Evolutionary conservation across 2,797 vertebrate genomes (phyloP).

Genomic region (Lutjanus argentimaculatus): DNA sequence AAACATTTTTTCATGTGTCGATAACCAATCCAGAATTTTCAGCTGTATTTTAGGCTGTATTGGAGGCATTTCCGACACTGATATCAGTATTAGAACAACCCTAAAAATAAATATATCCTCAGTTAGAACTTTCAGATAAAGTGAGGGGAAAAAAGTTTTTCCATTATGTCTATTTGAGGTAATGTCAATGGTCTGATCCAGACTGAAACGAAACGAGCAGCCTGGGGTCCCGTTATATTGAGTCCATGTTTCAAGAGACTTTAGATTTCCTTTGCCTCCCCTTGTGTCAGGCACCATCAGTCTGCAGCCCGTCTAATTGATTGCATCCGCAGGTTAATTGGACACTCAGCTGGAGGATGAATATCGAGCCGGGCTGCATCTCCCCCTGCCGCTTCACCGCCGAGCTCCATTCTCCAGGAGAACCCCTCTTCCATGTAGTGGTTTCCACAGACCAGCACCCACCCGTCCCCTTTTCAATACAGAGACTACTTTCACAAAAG

Average conservation of each 20-base stretch:
- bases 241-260: slow-evolving; percentile 14
- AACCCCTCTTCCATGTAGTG: slow-evolving; percentile 49
- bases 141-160: neutral
- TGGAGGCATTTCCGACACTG: too few species aligned
- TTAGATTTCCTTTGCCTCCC: slow-evolving; percentile 11
- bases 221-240: neutral
- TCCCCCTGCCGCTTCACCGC: slow-evolving; percentile 37
- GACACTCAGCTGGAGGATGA: slow-evolving; percentile 63
- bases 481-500: slow-evolving; percentile 74
- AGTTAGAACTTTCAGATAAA: neutral
- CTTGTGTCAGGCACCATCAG: slow-evolving; percentile 23
- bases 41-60: too few species aligned
- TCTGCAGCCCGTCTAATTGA: slow-evolving; percentile 54
- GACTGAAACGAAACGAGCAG: slow-evolving; percentile 9
- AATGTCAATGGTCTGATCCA: neutral
- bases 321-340: slow-evolving; percentile 78
- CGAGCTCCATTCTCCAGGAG: slow-evolving; percentile 59
- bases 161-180: neutral
- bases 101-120: neutral
- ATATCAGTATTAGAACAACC: too few species aligned
- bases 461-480: slow-evolving; percentile 49
- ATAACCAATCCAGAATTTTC: too few species aligned
- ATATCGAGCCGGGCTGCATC: slow-evolving; percentile 44
- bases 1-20: too few species aligned
- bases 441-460: slow-evolving; percentile 50